Percentiles rank a stretch among this genome's conserved stretches.
phyloP scores from a whole-genome alignment of 1,140 invertebrate genomes.

The Wasmannia auropunctata region DNA sequence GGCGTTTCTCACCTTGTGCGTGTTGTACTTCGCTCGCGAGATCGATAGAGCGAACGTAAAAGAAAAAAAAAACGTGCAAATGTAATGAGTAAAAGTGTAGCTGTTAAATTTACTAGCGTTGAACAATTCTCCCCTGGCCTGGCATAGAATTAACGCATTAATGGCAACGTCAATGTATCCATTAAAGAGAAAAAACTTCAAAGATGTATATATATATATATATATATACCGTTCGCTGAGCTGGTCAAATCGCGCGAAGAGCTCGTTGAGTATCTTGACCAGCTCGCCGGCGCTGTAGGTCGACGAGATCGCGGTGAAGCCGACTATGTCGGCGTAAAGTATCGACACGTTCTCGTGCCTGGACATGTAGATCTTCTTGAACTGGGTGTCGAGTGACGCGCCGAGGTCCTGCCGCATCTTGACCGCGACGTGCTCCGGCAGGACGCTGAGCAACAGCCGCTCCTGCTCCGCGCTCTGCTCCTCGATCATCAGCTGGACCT shows the following conservation, averaged over 20 bases:
- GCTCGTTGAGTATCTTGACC: conserved; percentile 96
- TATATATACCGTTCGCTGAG: conserved; percentile 88
- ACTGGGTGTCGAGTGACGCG: conserved; percentile 94
- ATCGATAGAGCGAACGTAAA: conserved; percentile 6
- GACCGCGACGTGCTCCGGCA: conserved; percentile 97
- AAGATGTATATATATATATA: conserved; percentile 61
- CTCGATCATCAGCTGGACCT: conserved; percentile 96
- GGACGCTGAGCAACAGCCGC: conserved; percentile 94
- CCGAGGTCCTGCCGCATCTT: conserved; percentile 97
- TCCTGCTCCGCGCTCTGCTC: conserved; percentile 97
- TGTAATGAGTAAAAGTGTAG: neutral
- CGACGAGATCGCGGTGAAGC: conserved; percentile 97
- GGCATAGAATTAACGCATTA: neutral
- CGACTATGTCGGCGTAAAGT: conserved; percentile 96
- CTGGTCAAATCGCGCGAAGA: conserved; percentile 97
- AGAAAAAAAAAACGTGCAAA: neutral
- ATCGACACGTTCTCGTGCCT: conserved; percentile 98
- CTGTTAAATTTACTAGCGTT: neutral
- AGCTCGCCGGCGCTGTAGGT: conserved; percentile 97
- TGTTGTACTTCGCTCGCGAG: neutral
- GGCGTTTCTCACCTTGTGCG: neutral
- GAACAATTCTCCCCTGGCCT: neutral
- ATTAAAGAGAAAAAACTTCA: neutral
- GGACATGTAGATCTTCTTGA: conserved; percentile 99
- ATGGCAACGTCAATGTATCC: neutral